Conservation (phyloP, 2,888 invertebrate genomes). For the Globia sparganii region DNA sequence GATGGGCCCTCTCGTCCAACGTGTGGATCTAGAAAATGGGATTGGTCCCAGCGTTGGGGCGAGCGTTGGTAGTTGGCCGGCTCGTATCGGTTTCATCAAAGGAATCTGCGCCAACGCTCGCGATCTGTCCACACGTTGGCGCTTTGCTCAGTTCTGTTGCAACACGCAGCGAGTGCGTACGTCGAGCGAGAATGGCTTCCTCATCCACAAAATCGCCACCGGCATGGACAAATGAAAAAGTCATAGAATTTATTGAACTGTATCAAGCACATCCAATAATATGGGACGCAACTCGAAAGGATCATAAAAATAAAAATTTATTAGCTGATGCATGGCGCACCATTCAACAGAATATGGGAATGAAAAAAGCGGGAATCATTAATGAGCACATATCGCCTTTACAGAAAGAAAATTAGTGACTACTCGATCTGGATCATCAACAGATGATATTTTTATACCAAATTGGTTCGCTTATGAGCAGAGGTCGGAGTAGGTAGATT, state of each 20-base stretch:
- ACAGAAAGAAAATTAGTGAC: constrained; percentile 51
- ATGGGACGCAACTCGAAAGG: constrained; percentile 47
- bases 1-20: too few relatives aligned
- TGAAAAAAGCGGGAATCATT: constrained; percentile 33
- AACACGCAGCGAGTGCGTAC: constrained; percentile 37
- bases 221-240: constrained; percentile 56
- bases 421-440: constrained; percentile 50
- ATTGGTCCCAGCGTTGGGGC: too few relatives aligned
- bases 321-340: constrained; percentile 54
- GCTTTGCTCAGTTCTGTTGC: too few relatives aligned
- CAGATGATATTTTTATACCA: constrained; percentile 51
- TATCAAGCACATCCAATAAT: constrained; percentile 55
- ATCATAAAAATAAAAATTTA: constrained; percentile 58
- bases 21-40: too few relatives aligned
- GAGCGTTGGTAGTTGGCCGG: too few relatives aligned
- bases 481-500: too few relatives aligned
- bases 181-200: constrained; percentile 28
- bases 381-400: constrained; percentile 53
- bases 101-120: too few relatives aligned
- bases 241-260: constrained; percentile 46
- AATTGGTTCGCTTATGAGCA: constrained; percentile 66
- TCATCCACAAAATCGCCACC: constrained; percentile 19
- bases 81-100: too few relatives aligned
- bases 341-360: constrained; percentile 26
- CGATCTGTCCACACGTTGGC: too few relatives aligned